These are phyloP conservation scores for Mus spicilegus DNA, from an alignment of 2,113 vertebrate genomes.

Conservation along the genomic window DNA sequence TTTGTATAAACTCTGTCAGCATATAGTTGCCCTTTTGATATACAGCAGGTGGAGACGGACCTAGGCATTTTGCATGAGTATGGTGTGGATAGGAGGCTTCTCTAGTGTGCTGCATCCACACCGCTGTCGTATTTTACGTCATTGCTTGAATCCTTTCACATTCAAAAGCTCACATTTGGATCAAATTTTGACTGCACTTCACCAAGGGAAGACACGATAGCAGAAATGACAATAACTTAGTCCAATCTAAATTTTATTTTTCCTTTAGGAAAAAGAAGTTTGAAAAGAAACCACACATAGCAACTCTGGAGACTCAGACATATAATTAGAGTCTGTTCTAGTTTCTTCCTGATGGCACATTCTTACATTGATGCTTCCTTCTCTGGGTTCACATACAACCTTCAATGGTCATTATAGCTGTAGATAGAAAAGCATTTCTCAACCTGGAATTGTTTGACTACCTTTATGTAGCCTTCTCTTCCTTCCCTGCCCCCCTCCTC, in stretches of 20 bases:
- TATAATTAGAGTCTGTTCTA: fast-evolving
- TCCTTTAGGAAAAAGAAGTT: slow-evolving; percentile 8
- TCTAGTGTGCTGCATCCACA: neutral
- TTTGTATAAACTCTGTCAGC: neutral
- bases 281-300: neutral
- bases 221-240: neutral
- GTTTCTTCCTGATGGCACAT: neutral
- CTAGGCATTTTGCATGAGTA: neutral
- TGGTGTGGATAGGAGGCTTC: neutral
- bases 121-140: neutral
- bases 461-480: neutral
- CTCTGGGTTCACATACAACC: neutral
- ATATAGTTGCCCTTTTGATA: neutral
- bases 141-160: neutral
- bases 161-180: neutral
- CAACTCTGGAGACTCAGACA: neutral
- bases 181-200: neutral
- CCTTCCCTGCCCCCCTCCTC: neutral
- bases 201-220: neutral
- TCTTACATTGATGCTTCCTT: neutral
- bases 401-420: neutral
- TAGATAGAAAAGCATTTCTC: neutral
- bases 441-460: neutral
- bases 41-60: neutral
- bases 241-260: slow-evolving; percentile 8